Evolutionary conservation across 1,140 invertebrate species (phyloP), one percentile per base, ranked within the genome.

Genomic region (Drosophila serrata): DNA sequence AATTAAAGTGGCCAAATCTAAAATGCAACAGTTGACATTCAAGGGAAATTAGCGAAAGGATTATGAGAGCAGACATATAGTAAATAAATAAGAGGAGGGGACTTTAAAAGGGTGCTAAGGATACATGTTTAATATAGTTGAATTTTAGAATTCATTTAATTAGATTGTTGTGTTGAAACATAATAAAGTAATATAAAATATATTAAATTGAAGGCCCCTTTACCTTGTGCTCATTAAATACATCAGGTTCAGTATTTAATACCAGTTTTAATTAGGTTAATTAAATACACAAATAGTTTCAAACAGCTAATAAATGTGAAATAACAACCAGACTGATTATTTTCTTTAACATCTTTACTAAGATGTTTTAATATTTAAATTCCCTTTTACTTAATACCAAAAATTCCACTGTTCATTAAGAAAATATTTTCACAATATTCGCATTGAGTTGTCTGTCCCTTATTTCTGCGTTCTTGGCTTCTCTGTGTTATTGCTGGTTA

Each of bases 401-500:
- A 35, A 37, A n/a, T 0, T 2, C 53, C 53, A 40, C 33, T 56
- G 53, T 56, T 39, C 33, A n/a, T 56, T 40, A 56, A 56, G 55
- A 43, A 29, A 24, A 24, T 31, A 51, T 35, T 61, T 24, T 22
- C 13, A 13, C 29, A 70, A 37, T 70, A 40, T 57, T 46, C 53
- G 40, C 75, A 82, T 82, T 79, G 56, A 76, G 75, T 40, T 82
- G 70, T 87, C 48, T 62, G 43, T 19, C 15, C 19, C 17, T 22
- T 31, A 42, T 37, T 13, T 22, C 22, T 31, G 13, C 9, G 27
- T 39, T 46, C 39, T 53, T 12, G 33, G n/a, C 43, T 31, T n/a
- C 37, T 42, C 61, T 82, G 69, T 82, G 69, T 69, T 82, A 53
- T 70, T 59, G 51, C 75, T 46, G 65, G 58, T 82, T 82, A 78